Evolutionary conservation across 2,797 vertebrate genomes (phyloP), one percentile per base, ranked within the genome.

Genomic region (Mormyrus hasselquistii): DNA sequence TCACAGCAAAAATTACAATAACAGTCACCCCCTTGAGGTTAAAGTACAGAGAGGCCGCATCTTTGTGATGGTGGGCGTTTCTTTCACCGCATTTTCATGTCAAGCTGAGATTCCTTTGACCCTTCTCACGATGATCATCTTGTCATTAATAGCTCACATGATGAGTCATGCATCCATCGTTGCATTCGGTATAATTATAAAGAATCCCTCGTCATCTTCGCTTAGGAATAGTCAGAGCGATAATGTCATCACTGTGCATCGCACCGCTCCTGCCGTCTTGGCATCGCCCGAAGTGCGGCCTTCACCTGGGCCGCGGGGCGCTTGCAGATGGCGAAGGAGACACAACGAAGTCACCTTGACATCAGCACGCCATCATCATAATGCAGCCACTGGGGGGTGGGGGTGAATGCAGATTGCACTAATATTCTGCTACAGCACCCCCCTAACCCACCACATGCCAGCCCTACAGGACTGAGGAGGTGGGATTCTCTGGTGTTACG

Each of bases 1-100:
- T 91, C 91, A 90, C 86, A 90, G 76, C 83, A 79, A 59, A 88
- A 90, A 91, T 91, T 5, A 87, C 89, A 91, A 91, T 90, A 90
- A 90, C 50, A 87, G 44, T 84, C 53, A 47, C 16, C 69, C 76
- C 47, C 86, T 87, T 50, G 19, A 89, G 86, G 86, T 22, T 55
- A 86, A 5, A 25, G 25, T 90, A 88, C 85, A 57, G 62, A 88
- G 90, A 88, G 90, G 73, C 87, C 22, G 8, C 87, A 79, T 89
- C 87, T 85, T 65, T n/a, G 50, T 88, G 53, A 88, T 52, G 89
- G 69, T 76, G 86, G 90, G 89, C 79, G 90, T 89, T 90, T 90
- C 89, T 89, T 90, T 91, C 83, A 88, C 57, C 2, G 1, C 49
- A 12, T 44, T 7, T 38, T 65, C 25, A 25, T 86, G 49, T 55